A percentile compares a stretch with the other conserved stretches of the same genome.
phyloP scores from a whole-genome alignment of 1,140 invertebrate species.

The Drosophila oshimai region DNA sequence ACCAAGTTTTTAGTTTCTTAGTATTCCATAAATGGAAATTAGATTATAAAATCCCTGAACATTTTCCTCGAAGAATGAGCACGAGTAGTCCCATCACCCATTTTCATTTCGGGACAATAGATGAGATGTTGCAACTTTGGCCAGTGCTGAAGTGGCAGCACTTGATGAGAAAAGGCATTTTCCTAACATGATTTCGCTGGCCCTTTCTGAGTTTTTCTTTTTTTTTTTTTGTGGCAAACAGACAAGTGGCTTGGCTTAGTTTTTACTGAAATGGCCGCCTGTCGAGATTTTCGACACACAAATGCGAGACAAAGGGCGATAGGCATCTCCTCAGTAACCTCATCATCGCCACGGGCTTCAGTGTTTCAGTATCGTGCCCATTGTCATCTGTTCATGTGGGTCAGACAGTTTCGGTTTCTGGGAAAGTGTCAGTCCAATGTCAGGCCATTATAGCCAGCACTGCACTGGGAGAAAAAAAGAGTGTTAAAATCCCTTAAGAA shows the following conservation, averaged over 20 bases:
- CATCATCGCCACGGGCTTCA: conserved; percentile 16
- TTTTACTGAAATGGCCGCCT: conserved; percentile 19
- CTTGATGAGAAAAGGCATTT: conserved; percentile 38
- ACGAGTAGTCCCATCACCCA: not conserved
- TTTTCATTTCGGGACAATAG: conserved; percentile 10
- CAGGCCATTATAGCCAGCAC: not conserved
- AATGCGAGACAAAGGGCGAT: conserved; percentile 46
- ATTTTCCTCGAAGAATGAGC: no score
- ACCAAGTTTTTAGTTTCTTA: no score
- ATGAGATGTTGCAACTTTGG: conserved; percentile 3
- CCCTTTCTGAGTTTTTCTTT: not conserved
- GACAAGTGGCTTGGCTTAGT: conserved; percentile 46
- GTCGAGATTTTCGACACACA: conserved; percentile 42
- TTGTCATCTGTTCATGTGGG: conserved; percentile 26
- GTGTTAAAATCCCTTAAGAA: not conserved
- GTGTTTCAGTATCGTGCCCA: conserved; percentile 12
- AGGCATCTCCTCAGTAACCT: conserved; percentile 36
- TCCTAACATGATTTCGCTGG: conserved; percentile 24
- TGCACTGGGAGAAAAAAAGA: not conserved
- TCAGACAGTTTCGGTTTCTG: conserved; percentile 4
- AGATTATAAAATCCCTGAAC: no score
- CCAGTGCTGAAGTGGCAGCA: conserved; percentile 27
- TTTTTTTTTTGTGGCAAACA: not conserved
- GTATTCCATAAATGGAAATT: no score
- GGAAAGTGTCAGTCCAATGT: conserved; percentile 7